These are phyloP conservation scores for Andrena cerasifolii DNA, from an alignment of 1,140 invertebrate species.

Conservation along the genomic window DNA sequence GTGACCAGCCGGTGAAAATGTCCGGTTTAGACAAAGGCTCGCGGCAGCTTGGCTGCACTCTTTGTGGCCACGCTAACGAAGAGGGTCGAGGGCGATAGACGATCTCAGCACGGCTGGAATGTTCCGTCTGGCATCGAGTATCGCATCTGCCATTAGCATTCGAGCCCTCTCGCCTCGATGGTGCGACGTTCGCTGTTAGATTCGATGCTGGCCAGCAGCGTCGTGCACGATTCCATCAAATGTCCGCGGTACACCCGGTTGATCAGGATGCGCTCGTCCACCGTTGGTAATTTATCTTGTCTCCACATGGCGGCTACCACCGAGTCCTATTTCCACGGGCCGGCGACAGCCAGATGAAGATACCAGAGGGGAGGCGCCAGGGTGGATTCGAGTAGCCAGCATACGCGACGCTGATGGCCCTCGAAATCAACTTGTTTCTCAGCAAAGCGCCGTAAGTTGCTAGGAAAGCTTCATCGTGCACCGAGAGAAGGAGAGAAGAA, in stretches of 20 bases:
- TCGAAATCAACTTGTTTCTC: no score
- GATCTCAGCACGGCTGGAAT: constrained; percentile 68
- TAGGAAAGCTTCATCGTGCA: no score
- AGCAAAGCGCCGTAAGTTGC: no score
- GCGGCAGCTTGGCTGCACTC: constrained; percentile 13
- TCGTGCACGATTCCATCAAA: constrained; percentile 53
- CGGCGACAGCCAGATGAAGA: constrained; percentile 7
- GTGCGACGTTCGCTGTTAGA: constrained; percentile 52
- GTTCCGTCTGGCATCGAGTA: constrained; percentile 70
- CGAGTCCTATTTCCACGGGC: constrained; percentile 15
- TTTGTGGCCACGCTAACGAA: constrained; percentile 64
- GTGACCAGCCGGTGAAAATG: constrained; percentile 39
- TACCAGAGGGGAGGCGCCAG: background rate
- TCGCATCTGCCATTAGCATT: constrained; percentile 72
- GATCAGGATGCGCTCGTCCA: constrained; percentile 47
- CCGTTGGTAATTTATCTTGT: constrained; percentile 45
- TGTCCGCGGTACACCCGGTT: constrained; percentile 24
- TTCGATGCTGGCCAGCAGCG: constrained; percentile 36
- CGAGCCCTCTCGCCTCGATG: constrained; percentile 48
- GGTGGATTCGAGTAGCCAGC: no score
- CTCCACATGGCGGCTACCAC: background rate
- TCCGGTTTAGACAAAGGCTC: constrained; percentile 43
- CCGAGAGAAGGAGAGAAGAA: no score
- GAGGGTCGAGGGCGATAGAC: constrained; percentile 65
- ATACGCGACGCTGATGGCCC: no score